Evolutionary conservation across 2,888 invertebrate species (phyloP), one percentile per base, ranked within the genome.

Genomic region (Chydorus sphaericus): DNA sequence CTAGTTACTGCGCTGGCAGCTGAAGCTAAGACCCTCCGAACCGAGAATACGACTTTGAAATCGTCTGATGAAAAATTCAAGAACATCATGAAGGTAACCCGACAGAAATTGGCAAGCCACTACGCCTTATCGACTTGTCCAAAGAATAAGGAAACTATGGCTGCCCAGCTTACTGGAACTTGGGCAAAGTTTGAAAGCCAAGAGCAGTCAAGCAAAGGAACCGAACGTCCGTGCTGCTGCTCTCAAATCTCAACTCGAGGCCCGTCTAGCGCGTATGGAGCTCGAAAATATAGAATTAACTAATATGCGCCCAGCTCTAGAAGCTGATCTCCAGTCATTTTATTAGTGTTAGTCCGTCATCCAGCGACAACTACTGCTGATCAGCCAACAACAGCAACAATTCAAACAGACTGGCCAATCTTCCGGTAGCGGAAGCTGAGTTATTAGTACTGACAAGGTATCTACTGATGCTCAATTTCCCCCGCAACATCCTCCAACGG

Each of bases 401-500:
- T 62, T 62, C 28, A 61, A 59, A n/a, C 62, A 62, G 39, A 62
- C 60, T 23, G 57, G 62, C 37, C 59, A 54, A n/a, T 5, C 44
- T 23, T 28, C 23, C 11, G 26, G 28, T 10, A 8, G 14, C 11
- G 14, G 23, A 3, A 44, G 18, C 11, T 26, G 28, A 44, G 65
- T 63, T 77, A 30, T 77, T 76, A 8, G 69, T 72, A 44, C 77
- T 2, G 75, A 76, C 37, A 77, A 76, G 61, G 69, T 71, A 2
- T 71, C 72, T 3, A 71, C 72, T 0, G 81, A 81, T 61, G n/a
- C n/a, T n/a, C n/a, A n/a, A n/a, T n/a, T n/a, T n/a, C n/a, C n/a
- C n/a, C n/a, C n/a, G n/a, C n/a, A n/a, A n/a, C 61, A 67, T 14
- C 78, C 81, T 29, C 80, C 84, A 0, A 93, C 91, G 1, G 93